Evolutionary conservation across 2,797 vertebrate species (phyloP).

Genomic region (Monodelphis domestica): DNA sequence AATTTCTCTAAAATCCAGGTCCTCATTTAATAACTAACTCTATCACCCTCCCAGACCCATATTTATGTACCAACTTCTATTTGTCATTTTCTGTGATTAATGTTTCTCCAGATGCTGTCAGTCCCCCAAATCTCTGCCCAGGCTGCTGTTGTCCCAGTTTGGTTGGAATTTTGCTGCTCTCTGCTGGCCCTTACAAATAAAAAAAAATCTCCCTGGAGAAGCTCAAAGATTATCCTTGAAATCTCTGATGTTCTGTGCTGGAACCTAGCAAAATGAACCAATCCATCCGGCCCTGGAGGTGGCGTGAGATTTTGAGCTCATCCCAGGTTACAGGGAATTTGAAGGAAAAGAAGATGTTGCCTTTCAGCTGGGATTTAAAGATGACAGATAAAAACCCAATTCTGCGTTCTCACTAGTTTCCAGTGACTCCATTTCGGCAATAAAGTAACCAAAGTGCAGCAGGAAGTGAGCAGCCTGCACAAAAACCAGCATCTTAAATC

Average conservation of each 20-base stretch:
- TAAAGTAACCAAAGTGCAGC: constrained; percentile 43
- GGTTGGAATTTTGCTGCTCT: neutral
- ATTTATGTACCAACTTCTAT: neutral
- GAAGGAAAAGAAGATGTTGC: constrained; percentile 59
- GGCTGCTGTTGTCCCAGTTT: neutral
- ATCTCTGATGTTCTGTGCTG: neutral
- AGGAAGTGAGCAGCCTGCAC: constrained; percentile 59
- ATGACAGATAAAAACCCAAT: constrained; percentile 36
- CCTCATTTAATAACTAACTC: neutral
- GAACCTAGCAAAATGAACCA: neutral
- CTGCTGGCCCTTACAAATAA: neutral
- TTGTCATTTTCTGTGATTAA: neutral
- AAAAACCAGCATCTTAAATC: constrained; percentile 47
- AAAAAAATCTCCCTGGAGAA: neutral
- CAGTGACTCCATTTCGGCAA: constrained; percentile 48
- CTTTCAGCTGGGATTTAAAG: constrained; percentile 61
- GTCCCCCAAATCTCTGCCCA: neutral
- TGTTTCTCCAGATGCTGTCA: neutral
- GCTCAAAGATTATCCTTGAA: neutral
- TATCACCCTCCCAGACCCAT: neutral
- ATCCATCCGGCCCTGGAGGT: constrained; percentile 20
- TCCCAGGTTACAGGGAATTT: constrained; percentile 44
- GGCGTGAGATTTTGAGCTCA: constrained; percentile 52
- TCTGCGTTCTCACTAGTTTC: constrained; percentile 50
- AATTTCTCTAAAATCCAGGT: neutral